Conservation (phyloP, 2,113 vertebrate genomes). For the Phrynosoma blainvillii region DNA sequence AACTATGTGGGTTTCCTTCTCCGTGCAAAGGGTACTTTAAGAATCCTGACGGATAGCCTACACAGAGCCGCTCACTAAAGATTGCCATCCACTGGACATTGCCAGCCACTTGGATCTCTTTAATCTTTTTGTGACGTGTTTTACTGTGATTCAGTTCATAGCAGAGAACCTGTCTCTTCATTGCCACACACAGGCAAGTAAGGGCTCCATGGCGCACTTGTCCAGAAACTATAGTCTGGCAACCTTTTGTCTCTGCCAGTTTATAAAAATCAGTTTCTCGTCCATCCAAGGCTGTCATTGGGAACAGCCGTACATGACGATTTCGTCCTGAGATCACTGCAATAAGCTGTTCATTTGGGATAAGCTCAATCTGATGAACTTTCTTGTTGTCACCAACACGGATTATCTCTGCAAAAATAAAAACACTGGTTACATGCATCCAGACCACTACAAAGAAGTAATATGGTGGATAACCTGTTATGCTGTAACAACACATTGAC, state of each 20-base stretch:
- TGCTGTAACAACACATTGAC: neutral
- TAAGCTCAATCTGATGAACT: slow-evolving; percentile 94
- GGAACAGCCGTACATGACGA: slow-evolving; percentile 95
- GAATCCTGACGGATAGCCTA: slow-evolving; percentile 95
- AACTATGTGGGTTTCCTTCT: slow-evolving; percentile 82
- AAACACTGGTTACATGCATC: slow-evolving; percentile 30
- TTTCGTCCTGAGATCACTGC: slow-evolving; percentile 97
- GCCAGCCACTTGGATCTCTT: slow-evolving; percentile 92
- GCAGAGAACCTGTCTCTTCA: slow-evolving; percentile 95
- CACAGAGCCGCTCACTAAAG: slow-evolving; percentile 91
- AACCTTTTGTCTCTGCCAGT: slow-evolving; percentile 93
- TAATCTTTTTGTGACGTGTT: slow-evolving; percentile 88
- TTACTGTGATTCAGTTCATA: slow-evolving; percentile 97
- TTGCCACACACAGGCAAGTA: slow-evolving; percentile 93
- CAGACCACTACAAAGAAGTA: neutral
- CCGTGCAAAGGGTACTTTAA: slow-evolving; percentile 88
- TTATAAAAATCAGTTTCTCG: slow-evolving; percentile 93
- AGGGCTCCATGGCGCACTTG: slow-evolving; percentile 84
- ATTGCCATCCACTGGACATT: slow-evolving; percentile 95
- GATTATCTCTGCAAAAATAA: slow-evolving; percentile 86
- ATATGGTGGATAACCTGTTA: neutral
- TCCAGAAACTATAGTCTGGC: slow-evolving; percentile 89
- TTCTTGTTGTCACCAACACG: slow-evolving; percentile 98
- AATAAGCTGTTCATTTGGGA: slow-evolving; percentile 90
- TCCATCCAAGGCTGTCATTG: slow-evolving; percentile 89